phyloP scores from a whole-genome alignment of 2,888 invertebrate genomes.

The Latrodectus elegans region DNA sequence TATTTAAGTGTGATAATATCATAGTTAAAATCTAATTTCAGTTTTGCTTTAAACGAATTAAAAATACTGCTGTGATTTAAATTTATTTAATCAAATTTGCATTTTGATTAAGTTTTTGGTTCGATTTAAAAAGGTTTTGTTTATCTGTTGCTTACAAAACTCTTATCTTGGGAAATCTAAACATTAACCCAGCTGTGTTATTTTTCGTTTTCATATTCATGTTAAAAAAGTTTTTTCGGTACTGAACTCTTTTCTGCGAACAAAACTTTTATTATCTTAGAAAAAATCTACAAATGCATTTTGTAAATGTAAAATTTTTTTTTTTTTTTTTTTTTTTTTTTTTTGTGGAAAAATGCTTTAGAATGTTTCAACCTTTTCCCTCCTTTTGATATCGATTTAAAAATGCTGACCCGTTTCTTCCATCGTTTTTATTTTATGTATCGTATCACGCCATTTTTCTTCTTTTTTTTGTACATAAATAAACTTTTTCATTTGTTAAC shows the following conservation, averaged over 20 bases:
- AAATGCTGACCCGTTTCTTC: slow-evolving; percentile 17
- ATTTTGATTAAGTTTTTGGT: too few relatives aligned
- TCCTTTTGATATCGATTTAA: slow-evolving; percentile 11
- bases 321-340: not conserved
- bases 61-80: too few relatives aligned
- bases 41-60: too few relatives aligned
- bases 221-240: not conserved
- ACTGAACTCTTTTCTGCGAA: not conserved
- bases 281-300: not conserved
- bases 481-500: slow-evolving; percentile 21
- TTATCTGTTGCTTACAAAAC: too few relatives aligned
- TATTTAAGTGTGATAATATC: too few relatives aligned
- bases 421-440: slow-evolving; percentile 19
- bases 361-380: not conserved
- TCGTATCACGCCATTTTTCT: slow-evolving; percentile 37
- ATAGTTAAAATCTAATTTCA: too few relatives aligned
- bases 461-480: not conserved
- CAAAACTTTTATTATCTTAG: slow-evolving; percentile 1
- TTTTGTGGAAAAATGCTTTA: not conserved
- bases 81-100: too few relatives aligned
- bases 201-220: too few relatives aligned
- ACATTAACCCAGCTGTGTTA: too few relatives aligned
- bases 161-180: too few relatives aligned
- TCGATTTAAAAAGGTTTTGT: too few relatives aligned
- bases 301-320: not conserved